Conservation (phyloP, 2,113 vertebrate species). For the Nesoenas mayeri region DNA sequence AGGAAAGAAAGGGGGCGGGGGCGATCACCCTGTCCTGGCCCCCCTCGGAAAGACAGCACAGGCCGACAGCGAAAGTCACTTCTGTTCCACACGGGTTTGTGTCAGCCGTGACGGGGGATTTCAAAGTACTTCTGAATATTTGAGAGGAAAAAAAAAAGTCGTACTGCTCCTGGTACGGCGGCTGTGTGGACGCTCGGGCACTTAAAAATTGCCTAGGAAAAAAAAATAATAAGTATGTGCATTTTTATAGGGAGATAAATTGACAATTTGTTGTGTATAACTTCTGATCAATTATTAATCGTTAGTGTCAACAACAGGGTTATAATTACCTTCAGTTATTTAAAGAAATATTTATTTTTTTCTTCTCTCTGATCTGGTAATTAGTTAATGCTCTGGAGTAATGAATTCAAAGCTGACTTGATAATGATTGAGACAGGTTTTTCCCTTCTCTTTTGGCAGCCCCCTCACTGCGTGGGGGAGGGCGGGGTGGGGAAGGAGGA, state of each 20-base stretch:
- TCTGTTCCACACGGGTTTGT: not conserved
- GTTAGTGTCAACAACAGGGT: constrained; percentile 78
- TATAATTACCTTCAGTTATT: constrained; percentile 81
- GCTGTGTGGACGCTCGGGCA: not conserved
- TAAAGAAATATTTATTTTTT: constrained; percentile 78
- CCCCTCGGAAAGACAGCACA: not conserved
- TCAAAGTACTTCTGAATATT: not conserved
- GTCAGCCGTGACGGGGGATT: not conserved
- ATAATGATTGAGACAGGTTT: constrained; percentile 35
- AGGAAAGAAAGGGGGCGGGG: not conserved
- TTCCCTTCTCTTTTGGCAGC: not conserved
- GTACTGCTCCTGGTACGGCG: not conserved
- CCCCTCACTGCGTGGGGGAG: not conserved
- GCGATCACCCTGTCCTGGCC: not conserved
- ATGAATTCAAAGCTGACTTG: constrained; percentile 65
- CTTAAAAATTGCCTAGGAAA: not conserved
- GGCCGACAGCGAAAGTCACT: not conserved
- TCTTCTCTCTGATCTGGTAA: constrained; percentile 71
- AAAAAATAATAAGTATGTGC: not conserved
- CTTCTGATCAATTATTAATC: constrained; percentile 84
- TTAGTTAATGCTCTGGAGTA: constrained; percentile 74
- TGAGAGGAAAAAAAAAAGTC: not conserved
- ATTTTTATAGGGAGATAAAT: constrained; percentile 71
- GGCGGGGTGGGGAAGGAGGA: not conserved
- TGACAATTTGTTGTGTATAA: constrained; percentile 77